Conservation (phyloP, 2,888 invertebrate genomes). For the Myathropa florea region DNA sequence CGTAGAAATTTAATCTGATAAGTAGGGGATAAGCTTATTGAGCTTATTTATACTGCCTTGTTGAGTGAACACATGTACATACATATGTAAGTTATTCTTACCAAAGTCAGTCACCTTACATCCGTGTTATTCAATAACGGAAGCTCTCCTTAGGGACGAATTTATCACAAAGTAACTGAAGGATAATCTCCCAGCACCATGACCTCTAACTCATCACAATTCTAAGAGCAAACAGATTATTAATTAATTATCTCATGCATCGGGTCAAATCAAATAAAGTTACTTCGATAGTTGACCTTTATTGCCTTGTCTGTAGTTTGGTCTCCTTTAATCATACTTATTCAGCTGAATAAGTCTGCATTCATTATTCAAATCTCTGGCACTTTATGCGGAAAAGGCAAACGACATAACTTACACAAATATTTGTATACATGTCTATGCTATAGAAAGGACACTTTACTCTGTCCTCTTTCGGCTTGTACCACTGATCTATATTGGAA, state of each 20-base stretch:
- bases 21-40: no score
- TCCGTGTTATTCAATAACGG: no score
- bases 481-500: constrained; percentile 20
- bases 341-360: constrained; percentile 21
- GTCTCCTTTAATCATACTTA: constrained; percentile 29
- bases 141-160: no score
- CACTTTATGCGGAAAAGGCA: constrained; percentile 17
- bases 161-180: no score
- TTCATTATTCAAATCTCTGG: constrained; percentile 56
- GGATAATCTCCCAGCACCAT: no score
- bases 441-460: constrained; percentile 6
- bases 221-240: neutral
- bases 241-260: constrained; percentile 2
- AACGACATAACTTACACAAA: neutral
- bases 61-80: no score
- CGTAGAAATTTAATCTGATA: no score
- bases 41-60: no score
- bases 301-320: neutral
- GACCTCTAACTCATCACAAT: neutral
- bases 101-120: no score
- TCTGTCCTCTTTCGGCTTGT: neutral
- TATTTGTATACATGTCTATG: neutral
- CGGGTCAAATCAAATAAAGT: neutral
- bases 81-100: no score
- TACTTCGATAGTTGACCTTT: neutral